Evolutionary conservation across 2,113 vertebrate species (phyloP).

Genomic region (Halcyon senegalensis): DNA sequence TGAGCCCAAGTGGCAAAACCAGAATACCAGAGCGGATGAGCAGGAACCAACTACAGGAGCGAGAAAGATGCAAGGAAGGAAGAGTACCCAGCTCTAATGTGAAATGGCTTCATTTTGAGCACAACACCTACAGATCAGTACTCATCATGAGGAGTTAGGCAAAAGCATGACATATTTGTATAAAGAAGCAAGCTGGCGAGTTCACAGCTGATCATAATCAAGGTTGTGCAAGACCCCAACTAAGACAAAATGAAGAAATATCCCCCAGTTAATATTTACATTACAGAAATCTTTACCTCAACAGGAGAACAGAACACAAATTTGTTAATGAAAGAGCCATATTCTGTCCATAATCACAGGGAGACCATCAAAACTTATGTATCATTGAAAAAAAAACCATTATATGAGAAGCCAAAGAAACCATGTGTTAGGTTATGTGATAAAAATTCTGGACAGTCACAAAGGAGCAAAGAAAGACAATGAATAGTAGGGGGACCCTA

Average conservation of each 20-base stretch:
- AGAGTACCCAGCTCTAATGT: not conserved
- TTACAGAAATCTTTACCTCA: not conserved
- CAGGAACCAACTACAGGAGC: not conserved
- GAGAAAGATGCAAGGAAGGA: not conserved
- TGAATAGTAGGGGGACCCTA: not conserved
- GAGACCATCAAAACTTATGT: not conserved
- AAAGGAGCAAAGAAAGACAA: not conserved
- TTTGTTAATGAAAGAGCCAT: accelerated
- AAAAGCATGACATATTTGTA: not conserved
- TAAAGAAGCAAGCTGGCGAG: not conserved
- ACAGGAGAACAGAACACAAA: not conserved
- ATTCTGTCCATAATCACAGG: not conserved
- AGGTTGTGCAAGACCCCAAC: not conserved
- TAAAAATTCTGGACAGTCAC: not conserved
- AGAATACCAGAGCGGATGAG: not conserved
- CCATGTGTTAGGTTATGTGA: not conserved
- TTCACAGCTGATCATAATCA: not conserved
- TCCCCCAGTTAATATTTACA: not conserved
- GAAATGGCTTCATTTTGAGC: not conserved
- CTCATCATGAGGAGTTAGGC: not conserved
- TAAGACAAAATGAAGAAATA: not conserved
- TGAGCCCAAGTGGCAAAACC: not conserved
- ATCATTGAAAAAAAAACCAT: not conserved
- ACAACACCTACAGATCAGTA: not conserved
- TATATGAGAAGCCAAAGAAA: not conserved